Evolutionary conservation across 2,888 invertebrate species (phyloP).

Genomic region (Brenthis ino): DNA sequence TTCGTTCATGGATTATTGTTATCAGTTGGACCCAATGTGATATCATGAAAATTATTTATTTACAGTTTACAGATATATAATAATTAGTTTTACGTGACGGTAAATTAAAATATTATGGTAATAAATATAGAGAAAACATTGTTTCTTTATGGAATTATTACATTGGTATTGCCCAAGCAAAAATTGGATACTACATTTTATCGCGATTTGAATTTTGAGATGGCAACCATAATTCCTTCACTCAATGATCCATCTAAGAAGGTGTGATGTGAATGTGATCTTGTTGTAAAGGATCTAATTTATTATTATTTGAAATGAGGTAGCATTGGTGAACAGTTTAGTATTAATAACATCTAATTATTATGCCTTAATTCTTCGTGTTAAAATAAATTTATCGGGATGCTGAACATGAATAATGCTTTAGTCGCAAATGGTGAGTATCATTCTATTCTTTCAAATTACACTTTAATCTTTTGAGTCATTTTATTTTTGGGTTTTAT

Average conservation of each 20-base stretch:
- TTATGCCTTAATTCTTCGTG: constrained; percentile 75
- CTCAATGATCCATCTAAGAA: constrained; percentile 34
- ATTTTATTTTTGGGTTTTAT: constrained; percentile 12
- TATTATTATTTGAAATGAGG: constrained; percentile 66
- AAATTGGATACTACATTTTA: neutral
- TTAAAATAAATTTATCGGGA: constrained; percentile 64
- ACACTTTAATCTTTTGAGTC: constrained; percentile 20
- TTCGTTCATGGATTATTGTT: too few relatives aligned
- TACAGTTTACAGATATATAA: too few relatives aligned
- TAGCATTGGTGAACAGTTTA: constrained; percentile 61
- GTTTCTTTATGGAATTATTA: too few relatives aligned
- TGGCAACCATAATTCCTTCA: constrained; percentile 24
- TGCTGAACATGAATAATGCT: constrained; percentile 75
- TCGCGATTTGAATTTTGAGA: neutral
- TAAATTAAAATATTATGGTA: too few relatives aligned
- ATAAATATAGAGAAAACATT: too few relatives aligned
- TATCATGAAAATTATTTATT: too few relatives aligned
- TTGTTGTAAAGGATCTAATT: constrained; percentile 42
- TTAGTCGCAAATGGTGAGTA: constrained; percentile 74
- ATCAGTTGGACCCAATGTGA: too few relatives aligned
- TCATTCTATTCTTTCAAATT: constrained; percentile 25
- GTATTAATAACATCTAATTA: constrained; percentile 61
- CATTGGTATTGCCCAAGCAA: too few relatives aligned
- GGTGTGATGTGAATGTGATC: constrained; percentile 66
- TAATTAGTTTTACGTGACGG: too few relatives aligned